A percentile compares a stretch with the other conserved stretches of the same genome.
Conservation (phyloP, 2,113 vertebrate species). For the Sinosuthora webbiana region DNA sequence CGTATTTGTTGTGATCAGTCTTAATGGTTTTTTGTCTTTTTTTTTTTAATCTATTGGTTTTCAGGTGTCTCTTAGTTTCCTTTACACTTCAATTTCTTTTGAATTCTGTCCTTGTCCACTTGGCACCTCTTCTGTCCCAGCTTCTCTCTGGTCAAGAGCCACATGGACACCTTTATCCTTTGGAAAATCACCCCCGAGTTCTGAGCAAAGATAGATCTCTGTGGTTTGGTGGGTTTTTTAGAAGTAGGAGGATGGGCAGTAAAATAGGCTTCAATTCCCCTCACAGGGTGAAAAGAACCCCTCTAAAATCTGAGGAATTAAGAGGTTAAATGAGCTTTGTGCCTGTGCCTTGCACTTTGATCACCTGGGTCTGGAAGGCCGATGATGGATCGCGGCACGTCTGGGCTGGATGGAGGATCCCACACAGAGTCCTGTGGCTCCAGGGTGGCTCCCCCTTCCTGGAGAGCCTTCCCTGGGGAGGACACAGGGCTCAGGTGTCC, state of each 20-base stretch:
- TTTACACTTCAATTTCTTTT: neutral
- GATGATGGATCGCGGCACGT: neutral
- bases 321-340: neutral
- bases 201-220: neutral
- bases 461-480: neutral
- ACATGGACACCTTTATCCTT: neutral
- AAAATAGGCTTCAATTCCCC: slow-evolving; percentile 3
- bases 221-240: neutral
- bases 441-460: neutral
- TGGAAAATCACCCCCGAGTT: slow-evolving; percentile 7
- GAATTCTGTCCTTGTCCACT: slow-evolving; percentile 9
- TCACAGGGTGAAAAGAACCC: neutral
- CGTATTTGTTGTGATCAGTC: slow-evolving; percentile 54
- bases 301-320: neutral
- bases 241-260: slow-evolving; percentile 4
- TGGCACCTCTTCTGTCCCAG: neutral
- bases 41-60: neutral
- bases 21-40: neutral
- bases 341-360: neutral
- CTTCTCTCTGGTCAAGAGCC: slow-evolving; percentile 30
- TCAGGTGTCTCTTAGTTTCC: slow-evolving; percentile 41
- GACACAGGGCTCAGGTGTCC: neutral
- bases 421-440: accelerated
- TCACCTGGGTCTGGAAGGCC: neutral
- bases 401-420: neutral